Evolutionary conservation across 2,797 vertebrate genomes (phyloP), one percentile per base, ranked within the genome.

Genomic region (Pempheris klunzingeri): DNA sequence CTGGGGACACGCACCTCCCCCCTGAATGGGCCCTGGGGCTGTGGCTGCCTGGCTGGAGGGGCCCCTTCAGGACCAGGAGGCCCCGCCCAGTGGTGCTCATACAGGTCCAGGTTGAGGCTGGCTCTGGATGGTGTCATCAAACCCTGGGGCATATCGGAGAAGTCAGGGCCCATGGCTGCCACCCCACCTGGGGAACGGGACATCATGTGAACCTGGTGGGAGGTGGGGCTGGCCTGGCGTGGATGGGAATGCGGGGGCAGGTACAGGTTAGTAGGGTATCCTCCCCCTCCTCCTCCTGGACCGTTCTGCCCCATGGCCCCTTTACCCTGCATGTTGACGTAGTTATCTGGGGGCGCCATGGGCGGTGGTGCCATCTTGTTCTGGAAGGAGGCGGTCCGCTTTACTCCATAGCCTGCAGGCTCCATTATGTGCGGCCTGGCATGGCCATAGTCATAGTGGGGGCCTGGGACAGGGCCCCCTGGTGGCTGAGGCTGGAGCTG

Each of bases 321-420:
- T 94, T 98, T 98, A 75, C 93, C 93, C 63, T 96, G 94, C 83
- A 98, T 95, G 91, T 74, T 96, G 11, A 95, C 90, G 1, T 98
- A 99, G 39, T 94, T 96, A 11, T 97, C 95, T 17, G 96, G 95
- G 8, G 95, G 93, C 1, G 92, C 80, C 84, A 95, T 90, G 7
- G 87, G 77, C 0, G 94, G 87, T 0, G 92, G 86, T 0, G 90
- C 85, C 86, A 97, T 95, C 93, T 99, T 98, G 91, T 95, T 98
- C 90, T 99, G 98, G 90, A 99, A 99, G 85, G 98, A 99, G 7
- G 97, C 95, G 74, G 96, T 99, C 81, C 97, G 94, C 92, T 99
- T 97, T 62, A 99, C 89, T 13, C 96, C 95, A 3, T 98, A 99
- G 20, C 93, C 95, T 18, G 95, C 88, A 0, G 96, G 92, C 84